A percentile compares a stretch with the other conserved stretches of the same genome.
Evolutionary conservation across 2,113 vertebrate genomes (phyloP).

Genomic region (Amblyornis subalaris): DNA sequence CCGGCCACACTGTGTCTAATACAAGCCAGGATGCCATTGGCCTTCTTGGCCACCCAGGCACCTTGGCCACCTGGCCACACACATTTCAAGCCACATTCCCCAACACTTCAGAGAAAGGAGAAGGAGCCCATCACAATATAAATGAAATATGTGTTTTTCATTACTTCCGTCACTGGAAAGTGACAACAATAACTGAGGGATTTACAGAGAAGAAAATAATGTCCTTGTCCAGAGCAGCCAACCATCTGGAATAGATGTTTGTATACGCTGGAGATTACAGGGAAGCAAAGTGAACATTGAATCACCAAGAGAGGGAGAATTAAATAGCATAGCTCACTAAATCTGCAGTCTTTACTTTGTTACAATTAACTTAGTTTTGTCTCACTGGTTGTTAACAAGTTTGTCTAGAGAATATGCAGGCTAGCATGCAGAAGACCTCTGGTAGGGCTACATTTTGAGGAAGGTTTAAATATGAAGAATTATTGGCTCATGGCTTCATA

Average conservation of each 20-base stretch:
- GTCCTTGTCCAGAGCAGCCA: background rate
- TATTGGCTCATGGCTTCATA: background rate
- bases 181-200: background rate
- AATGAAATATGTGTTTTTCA: background rate
- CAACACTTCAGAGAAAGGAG: background rate
- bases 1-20: too few species aligned
- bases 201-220: background rate
- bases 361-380: background rate
- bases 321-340: background rate
- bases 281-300: rapidly evolving
- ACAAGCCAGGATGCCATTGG: background rate
- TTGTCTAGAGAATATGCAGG: background rate
- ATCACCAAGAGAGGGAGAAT: background rate
- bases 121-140: background rate
- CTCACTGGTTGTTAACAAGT: background rate
- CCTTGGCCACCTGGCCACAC: background rate
- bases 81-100: background rate
- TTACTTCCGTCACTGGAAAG: background rate
- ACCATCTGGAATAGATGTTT: background rate
- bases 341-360: background rate
- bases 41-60: background rate
- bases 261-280: background rate
- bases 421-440: background rate
- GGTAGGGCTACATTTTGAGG: background rate
- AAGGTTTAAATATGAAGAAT: background rate